A percentile compares a stretch with the other conserved stretches of the same genome.
Conservation (phyloP, 1,140 invertebrate species). For the Chironomus striatipennis region DNA sequence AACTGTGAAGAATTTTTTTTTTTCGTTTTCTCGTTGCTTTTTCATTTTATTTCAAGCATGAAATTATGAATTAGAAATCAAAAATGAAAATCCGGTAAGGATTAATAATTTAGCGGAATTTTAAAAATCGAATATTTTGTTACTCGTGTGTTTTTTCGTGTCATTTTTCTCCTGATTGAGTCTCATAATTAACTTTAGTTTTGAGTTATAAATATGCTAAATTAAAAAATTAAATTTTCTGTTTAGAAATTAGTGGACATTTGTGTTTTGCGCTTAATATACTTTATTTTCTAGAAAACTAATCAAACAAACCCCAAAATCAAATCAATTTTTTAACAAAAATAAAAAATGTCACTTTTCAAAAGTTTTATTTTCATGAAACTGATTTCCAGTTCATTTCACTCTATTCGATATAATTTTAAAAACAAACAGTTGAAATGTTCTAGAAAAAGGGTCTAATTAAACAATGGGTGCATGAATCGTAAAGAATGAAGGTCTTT, state of each 20-base stretch:
- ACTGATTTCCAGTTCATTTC: not conserved
- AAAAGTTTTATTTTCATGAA: not conserved
- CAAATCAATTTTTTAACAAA: not conserved
- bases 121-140: not conserved
- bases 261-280: not conserved
- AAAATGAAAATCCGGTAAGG: not conserved
- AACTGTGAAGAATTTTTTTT: not conserved
- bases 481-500: not conserved
- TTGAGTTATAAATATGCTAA: not conserved
- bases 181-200: not conserved
- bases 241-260: not conserved
- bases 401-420: not conserved
- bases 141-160: not conserved
- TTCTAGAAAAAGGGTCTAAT: not conserved
- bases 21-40: not conserved
- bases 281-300: too few relatives aligned
- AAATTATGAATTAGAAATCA: conserved; percentile 18
- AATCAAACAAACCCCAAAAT: not conserved
- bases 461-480: not conserved
- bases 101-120: conserved; percentile 21
- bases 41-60: not conserved
- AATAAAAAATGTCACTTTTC: not conserved
- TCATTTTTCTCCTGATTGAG: not conserved
- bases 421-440: not conserved
- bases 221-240: conserved; percentile 2